Evolutionary conservation across 2,888 invertebrate species (phyloP).

Genomic region (Epinotia nisella): DNA sequence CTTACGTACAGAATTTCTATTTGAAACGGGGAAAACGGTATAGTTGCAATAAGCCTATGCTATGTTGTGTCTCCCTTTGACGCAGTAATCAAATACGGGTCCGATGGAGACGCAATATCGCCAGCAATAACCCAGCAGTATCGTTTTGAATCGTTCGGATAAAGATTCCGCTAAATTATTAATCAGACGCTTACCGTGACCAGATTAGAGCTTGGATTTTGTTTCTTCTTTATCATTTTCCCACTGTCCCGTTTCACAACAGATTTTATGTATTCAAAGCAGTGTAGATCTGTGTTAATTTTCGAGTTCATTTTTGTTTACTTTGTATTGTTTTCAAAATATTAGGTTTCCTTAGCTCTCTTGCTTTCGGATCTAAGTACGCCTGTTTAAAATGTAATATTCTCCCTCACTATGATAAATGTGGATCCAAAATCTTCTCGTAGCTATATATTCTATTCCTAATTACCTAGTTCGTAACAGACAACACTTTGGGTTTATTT

Average conservation of each 20-base stretch:
- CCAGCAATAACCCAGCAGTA: background rate
- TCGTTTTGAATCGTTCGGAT: conserved; percentile 9
- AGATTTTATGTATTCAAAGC: conserved; percentile 67
- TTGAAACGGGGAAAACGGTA: conserved; percentile 19
- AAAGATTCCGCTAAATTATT: conserved; percentile 66
- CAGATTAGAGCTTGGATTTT: conserved; percentile 79
- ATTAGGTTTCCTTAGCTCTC: conserved; percentile 17
- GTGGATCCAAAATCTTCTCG: conserved; percentile 18
- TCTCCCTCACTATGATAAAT: background rate
- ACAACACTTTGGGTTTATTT: conserved; percentile 33
- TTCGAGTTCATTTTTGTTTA: conserved; percentile 14
- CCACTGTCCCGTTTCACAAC: conserved; percentile 77
- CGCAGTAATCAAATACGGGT: background rate
- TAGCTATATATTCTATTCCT: background rate
- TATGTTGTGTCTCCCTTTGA: conserved; percentile 48
- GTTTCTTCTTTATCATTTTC: conserved; percentile 78
- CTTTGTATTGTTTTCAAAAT: conserved; percentile 16
- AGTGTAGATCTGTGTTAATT: conserved; percentile 52
- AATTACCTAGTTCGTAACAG: conserved; percentile 21
- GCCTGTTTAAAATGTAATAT: conserved; percentile 25
- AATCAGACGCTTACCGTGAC: conserved; percentile 82
- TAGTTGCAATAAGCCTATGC: background rate
- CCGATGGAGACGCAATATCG: background rate
- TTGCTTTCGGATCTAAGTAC: conserved; percentile 31
- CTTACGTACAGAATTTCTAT: conserved; percentile 29